These are phyloP conservation scores for Melospiza georgiana DNA, from an alignment of 2,113 vertebrate genomes.

Conservation along the genomic window DNA sequence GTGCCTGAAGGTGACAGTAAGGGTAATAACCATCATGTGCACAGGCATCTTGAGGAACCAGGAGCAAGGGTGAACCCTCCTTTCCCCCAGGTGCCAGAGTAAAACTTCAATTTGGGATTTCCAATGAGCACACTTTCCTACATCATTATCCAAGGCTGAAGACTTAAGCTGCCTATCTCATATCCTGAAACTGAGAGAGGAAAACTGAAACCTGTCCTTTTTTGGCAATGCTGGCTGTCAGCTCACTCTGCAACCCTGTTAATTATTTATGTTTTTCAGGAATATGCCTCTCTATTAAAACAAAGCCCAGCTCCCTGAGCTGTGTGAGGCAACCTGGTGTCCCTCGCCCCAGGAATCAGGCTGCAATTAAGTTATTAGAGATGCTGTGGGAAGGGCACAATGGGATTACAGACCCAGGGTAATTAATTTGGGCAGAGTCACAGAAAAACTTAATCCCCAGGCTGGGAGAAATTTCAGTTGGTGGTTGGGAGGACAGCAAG, in stretches of 20 bases:
- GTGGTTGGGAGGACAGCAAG: background rate
- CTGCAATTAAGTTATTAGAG: constrained; percentile 29
- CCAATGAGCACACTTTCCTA: rapidly evolving
- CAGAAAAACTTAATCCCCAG: constrained; percentile 19
- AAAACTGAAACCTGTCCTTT: background rate
- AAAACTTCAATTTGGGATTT: background rate
- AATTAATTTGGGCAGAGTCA: constrained; percentile 42
- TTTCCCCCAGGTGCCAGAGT: background rate
- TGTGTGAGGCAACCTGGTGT: background rate
- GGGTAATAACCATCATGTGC: background rate
- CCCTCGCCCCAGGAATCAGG: background rate
- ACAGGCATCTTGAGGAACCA: rapidly evolving
- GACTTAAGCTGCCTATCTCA: background rate
- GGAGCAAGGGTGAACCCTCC: background rate
- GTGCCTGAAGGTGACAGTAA: background rate
- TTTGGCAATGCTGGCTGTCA: background rate
- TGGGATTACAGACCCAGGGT: background rate
- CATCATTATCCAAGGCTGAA: background rate
- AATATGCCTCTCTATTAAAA: background rate
- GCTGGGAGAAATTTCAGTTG: background rate
- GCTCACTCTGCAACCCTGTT: background rate
- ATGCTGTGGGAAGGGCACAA: background rate
- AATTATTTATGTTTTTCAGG: constrained; percentile 27
- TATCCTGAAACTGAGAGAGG: background rate
- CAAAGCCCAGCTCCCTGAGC: background rate